These are phyloP conservation scores for Jaculus jaculus DNA, from an alignment of 2,113 vertebrate species.

Conservation along the genomic window DNA sequence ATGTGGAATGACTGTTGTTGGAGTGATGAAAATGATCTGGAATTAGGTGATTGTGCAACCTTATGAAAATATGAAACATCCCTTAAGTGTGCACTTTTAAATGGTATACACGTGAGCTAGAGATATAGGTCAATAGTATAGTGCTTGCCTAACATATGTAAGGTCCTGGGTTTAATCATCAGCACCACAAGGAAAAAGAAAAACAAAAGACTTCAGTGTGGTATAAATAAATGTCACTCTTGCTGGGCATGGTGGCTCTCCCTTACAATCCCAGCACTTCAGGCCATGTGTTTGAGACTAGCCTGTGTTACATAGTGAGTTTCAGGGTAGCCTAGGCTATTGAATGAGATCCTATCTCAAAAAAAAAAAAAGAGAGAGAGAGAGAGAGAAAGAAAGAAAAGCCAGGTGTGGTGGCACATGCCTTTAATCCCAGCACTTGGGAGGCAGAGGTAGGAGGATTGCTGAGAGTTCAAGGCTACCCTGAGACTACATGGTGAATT, in stretches of 20 bases:
- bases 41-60: neutral
- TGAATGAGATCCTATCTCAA: neutral
- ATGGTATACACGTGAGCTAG: neutral
- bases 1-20: neutral
- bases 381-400: too few relatives aligned
- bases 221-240: neutral
- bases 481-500: too few relatives aligned
- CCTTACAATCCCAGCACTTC: neutral
- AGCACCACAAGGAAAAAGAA: too few relatives aligned
- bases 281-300: neutral
- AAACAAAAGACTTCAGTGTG: too few relatives aligned
- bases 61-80: neutral
- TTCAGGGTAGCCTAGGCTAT: neutral
- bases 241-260: neutral
- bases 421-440: too few relatives aligned
- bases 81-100: neutral
- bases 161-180: too few relatives aligned
- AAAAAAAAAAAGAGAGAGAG: neutral
- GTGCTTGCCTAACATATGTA: too few relatives aligned
- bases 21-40: conserved; percentile 6
- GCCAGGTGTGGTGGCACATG: too few relatives aligned
- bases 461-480: too few relatives aligned
- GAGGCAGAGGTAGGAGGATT: too few relatives aligned
- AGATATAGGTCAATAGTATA: neutral
- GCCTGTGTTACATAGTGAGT: neutral